A percentile compares a stretch with the other conserved stretches of the same genome.
phyloP scores from a whole-genome alignment of 2,797 vertebrate genomes.

The Acanthurus tractus region DNA sequence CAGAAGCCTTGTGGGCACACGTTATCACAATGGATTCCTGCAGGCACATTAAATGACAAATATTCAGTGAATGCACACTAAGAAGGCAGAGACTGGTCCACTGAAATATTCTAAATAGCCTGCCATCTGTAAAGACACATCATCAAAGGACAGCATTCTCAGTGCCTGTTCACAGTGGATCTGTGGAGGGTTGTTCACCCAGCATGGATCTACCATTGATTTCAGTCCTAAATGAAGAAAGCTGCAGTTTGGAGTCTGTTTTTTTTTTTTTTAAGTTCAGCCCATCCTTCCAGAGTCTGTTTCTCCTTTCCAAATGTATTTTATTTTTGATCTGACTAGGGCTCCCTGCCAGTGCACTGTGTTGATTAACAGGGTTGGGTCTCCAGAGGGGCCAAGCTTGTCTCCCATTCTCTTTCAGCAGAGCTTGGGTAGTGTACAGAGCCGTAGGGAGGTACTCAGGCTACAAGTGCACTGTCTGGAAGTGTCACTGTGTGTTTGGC shows the following conservation, averaged over 20 bases:
- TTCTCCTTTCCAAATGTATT: constrained; percentile 78
- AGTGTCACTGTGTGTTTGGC: constrained; percentile 71
- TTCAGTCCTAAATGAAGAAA: constrained; percentile 59
- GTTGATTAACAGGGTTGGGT: constrained; percentile 88
- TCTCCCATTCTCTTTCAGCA: constrained; percentile 89
- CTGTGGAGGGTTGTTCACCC: constrained; percentile 53
- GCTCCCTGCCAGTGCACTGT: constrained; percentile 83
- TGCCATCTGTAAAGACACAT: constrained; percentile 59
- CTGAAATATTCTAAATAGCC: constrained; percentile 56
- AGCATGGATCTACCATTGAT: constrained; percentile 53
- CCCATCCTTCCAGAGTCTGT: constrained; percentile 69
- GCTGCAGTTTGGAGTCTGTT: constrained; percentile 43
- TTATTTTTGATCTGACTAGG: constrained; percentile 86
- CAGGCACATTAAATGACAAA: constrained; percentile 61
- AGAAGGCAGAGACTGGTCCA: constrained; percentile 36
- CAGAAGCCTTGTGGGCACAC: constrained; percentile 92
- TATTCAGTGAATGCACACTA: constrained; percentile 57
- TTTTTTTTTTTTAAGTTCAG: constrained; percentile 54
- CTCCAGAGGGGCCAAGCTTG: constrained; percentile 80
- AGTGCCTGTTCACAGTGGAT: constrained; percentile 51
- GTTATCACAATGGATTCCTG: constrained; percentile 96
- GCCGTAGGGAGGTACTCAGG: constrained; percentile 64
- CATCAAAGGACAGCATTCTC: constrained; percentile 44
- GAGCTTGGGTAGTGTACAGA: constrained; percentile 68
- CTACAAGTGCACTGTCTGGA: constrained; percentile 69